phyloP scores from a whole-genome alignment of 1,140 invertebrate species.

The Ceratosolen solmsi region DNA sequence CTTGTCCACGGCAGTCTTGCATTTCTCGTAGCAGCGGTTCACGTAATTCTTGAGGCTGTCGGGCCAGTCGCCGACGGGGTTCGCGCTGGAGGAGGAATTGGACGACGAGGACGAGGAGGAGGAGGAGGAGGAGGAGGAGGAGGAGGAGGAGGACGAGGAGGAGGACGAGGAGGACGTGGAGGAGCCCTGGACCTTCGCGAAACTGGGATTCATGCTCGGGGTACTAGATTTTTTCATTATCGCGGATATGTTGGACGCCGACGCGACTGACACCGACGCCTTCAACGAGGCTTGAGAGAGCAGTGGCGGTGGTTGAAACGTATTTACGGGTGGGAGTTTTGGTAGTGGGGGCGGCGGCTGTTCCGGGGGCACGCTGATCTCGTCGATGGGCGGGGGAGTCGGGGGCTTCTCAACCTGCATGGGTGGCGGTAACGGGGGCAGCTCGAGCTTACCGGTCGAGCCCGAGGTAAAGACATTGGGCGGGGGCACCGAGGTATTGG shows the following conservation, averaged over 20 bases:
- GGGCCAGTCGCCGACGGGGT: conserved; percentile 78
- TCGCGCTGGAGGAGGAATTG: conserved; percentile 52
- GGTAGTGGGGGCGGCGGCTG: conserved; percentile 64
- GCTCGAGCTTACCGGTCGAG: conserved; percentile 53
- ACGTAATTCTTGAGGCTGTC: conserved; percentile 89
- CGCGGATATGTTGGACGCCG: neutral
- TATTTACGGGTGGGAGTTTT: conserved; percentile 59
- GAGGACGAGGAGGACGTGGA: conserved; percentile 55
- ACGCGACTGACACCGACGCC: conserved; percentile 16
- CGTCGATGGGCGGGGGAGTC: conserved; percentile 69
- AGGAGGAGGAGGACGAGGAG: conserved; percentile 58
- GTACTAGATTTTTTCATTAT: conserved; percentile 25
- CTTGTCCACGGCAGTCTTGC: conserved; percentile 88
- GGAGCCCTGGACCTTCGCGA: conserved; percentile 35
- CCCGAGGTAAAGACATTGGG: conserved; percentile 53
- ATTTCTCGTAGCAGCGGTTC: conserved; percentile 91
- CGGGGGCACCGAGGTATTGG: conserved; percentile 45
- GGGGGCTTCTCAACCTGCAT: conserved; percentile 64
- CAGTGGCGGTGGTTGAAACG: conserved; percentile 48
- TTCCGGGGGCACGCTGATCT: conserved; percentile 54
- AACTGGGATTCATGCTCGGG: neutral
- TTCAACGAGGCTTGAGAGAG: conserved; percentile 52
- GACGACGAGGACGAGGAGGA: neutral
- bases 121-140: conserved; percentile 54
- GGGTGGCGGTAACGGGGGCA: conserved; percentile 77